Evolutionary conservation across 2,797 vertebrate genomes (phyloP), one percentile per base, ranked within the genome.

Genomic region (Mus minutoides): DNA sequence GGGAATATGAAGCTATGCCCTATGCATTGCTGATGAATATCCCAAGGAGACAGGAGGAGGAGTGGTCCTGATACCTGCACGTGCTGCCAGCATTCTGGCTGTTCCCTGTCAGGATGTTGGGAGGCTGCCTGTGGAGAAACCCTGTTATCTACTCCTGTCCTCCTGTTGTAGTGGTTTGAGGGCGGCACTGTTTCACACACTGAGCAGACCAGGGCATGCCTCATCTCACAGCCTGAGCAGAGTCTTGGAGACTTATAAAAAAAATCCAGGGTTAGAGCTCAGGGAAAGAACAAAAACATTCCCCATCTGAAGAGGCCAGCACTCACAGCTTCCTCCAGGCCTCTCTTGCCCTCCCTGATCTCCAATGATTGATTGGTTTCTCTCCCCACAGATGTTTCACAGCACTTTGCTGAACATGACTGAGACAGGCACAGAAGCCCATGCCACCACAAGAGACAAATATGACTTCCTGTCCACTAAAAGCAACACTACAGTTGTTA

Each of bases 351-450:
- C n/a, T 1, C 3, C 6, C 40, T 4, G 9, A 98, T 2, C 64
- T 54, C 10, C 0, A 0, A 0, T 31, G 3, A 19, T 17, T 83
- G 7, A 79, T 0, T 13, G 26, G 60, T 56, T 77, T 14, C 0
- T 89, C 90, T 99, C 96, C 92, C 80, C 49, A 14, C 95, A 99
- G 99, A 98, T 99, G 96, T 90, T 46, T 52, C 79, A 99, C 98
- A 99, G 99, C 95, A 98, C 99, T 40, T 97, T 98, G 96, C 97
- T 99, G 29, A 98, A 99, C 1, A 98, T 99, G 96, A 98, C 99
- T 49, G 99, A 99, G 97, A 97, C 6, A 0, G 99, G 99, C 78
- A 99, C 99, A 4, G 99, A 98, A 21, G 99, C 99, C 0, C 98
- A 99, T 2, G 99, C 98, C 1, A 98, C 97, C 64, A 99, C 99